Evolutionary conservation across 2,113 vertebrate genomes (phyloP), one percentile per base, ranked within the genome.

Genomic region (Nothocercus julius): DNA sequence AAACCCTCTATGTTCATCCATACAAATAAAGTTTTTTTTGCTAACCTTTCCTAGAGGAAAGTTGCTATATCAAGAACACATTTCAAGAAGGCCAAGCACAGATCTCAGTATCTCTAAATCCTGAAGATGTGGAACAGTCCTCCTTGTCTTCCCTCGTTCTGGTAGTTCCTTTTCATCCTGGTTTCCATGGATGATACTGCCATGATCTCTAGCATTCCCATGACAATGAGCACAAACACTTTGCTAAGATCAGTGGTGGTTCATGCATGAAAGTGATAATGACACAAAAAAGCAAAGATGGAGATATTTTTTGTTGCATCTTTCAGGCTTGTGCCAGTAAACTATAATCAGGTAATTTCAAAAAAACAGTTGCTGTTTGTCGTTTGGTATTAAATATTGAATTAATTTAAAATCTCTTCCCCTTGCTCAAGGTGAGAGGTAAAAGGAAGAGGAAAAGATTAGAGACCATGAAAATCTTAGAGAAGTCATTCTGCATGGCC

Each of bases 131-230:
- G 34, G 56, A 83, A 7, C 9, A 12, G n/a, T 19, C 49, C 20
- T 94, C 49, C 20, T 94, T 92, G 91, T 83, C 87, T 97, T 97
- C 42, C 82, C 83, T 91, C 85, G 89, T 19, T 0, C 17, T 34
- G 94, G 82, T 51, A 96, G 58, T 62, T 86, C 69, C 66, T 98
- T 96, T 82, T 96, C 91, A 94, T 97, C 73, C 45, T 91, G 83
- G 30, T 74, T 97, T 72, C 92, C 83, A 89, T 92, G 59, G 74
- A 93, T 67, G 61, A 95, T 45, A 93, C 70, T 47, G 95, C 83
- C 34, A 72, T 24, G 3, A 84, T 96, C 83, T 95, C 61, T 8
- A 97, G 73, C 40, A 92, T 95, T 77, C 90, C 90, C n/a, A 91
- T 95, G n/a, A 97, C 32, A 85, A 61, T 47, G 53, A 97, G 90